Conservation (phyloP, 2,113 vertebrate genomes). For the Microtus montanus region DNA sequence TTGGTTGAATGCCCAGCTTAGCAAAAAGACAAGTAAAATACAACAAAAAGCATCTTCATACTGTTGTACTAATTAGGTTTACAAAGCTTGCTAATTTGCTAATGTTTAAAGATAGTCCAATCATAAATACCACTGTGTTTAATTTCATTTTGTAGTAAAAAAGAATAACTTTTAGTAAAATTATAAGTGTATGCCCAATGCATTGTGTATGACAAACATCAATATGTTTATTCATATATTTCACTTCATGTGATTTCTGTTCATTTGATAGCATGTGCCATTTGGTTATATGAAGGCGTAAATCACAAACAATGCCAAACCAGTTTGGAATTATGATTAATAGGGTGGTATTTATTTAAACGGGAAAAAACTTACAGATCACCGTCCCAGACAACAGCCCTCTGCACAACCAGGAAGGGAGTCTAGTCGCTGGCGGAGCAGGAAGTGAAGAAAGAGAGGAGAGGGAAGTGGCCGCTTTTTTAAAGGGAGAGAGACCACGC, state of each 20-base stretch:
- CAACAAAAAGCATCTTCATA: background rate
- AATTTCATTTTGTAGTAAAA: constrained; percentile 28
- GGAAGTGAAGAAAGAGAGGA: too few species aligned
- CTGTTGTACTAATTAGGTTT: constrained; percentile 37
- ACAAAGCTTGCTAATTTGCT: constrained; percentile 17
- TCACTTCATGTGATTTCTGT: constrained; percentile 1
- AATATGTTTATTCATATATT: background rate
- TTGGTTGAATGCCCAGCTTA: background rate
- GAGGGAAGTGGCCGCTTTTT: too few species aligned
- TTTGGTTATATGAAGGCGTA: background rate
- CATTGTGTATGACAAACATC: background rate
- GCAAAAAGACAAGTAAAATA: background rate
- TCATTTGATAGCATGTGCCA: background rate
- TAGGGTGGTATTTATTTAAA: too few species aligned
- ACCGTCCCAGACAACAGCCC: too few species aligned
- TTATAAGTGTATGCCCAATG: background rate
- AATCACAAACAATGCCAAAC: too few species aligned
- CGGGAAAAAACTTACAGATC: too few species aligned
- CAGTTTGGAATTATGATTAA: too few species aligned
- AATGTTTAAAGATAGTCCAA: constrained; percentile 23
- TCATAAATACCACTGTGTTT: constrained; percentile 31
- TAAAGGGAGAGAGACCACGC: too few species aligned
- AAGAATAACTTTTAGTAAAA: constrained; percentile 38
- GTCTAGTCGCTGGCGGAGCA: too few species aligned
- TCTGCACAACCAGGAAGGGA: too few species aligned